Base-by-base conservation (phyloP, 1,140 invertebrate species). In the Nixonia krombeini region DNA sequence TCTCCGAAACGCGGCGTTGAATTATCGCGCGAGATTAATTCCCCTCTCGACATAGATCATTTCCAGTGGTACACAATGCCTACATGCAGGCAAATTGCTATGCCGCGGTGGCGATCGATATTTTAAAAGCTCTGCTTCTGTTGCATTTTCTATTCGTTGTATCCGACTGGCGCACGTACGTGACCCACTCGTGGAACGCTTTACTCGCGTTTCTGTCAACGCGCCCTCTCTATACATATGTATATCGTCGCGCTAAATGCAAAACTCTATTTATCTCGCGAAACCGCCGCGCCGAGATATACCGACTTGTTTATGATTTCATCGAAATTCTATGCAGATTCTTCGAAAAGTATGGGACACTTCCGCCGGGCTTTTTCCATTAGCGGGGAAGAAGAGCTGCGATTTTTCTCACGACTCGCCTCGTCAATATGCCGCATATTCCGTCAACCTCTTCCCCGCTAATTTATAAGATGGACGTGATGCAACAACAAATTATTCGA, bases 21-120 rank as follows among this genome's bases (percentile, higher is more conserved):
- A 77, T 80, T 78, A 79, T 76, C 69, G 75, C 52, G 44, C 66
- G 46, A 72, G 74, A 80, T 79, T 80, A 79, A 79, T 76, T 75
- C 52, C 66, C 61, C 64, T 63, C 52, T 70, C 42, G 52, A 58
- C 68, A 65, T 70, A 70, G 61, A 70, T 70, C 67, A 70, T 52
- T 52, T 62, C 47, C 61, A 64, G 57, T 49, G 50, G 56, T 61
- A 61, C 56, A 61, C 51, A 55, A 57, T 62, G 53, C 65, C 57
- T 56, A 61, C 65, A 52, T 45, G 65, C 57, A 28, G 55, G 57
- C 63, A 67, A 67, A 67, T 67, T 67, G 56, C 35, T 46, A 46
- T 25, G 16, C 17, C 41, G 23, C 25, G 38, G 15, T n/a, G n/a
- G 10, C 62, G 63, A 55, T 66, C 63, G 63, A 66, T 66, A 66